Conservation (phyloP, 2,797 vertebrate species). For the Clarias platycephalus region DNA sequence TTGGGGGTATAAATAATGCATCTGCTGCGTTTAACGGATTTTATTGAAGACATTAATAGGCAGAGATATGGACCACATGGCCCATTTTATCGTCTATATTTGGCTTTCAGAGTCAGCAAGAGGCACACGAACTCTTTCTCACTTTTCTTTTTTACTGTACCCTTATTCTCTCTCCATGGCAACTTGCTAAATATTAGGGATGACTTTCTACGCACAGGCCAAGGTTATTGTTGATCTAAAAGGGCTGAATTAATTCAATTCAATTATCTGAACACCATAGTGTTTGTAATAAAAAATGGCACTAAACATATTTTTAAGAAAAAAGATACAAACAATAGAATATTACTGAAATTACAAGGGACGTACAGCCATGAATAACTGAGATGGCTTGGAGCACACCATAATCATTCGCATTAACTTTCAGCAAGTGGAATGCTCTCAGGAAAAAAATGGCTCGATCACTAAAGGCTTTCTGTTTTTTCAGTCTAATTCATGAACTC, state of each 20-base stretch:
- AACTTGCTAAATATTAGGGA: constrained; percentile 11
- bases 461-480: no score
- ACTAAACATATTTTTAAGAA: background rate
- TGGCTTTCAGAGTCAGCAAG: constrained; percentile 31
- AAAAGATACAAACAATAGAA: background rate
- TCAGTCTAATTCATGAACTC: no score
- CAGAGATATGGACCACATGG: constrained; percentile 43
- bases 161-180: constrained; percentile 18
- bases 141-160: background rate
- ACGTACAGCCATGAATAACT: no score
- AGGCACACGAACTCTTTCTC: background rate
- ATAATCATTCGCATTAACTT: no score
- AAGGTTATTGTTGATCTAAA: background rate
- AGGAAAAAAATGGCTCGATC: no score
- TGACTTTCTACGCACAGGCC: background rate
- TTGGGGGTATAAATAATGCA: constrained; percentile 62
- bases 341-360: background rate
- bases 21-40: constrained; percentile 53
- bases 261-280: background rate
- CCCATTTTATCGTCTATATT: constrained; percentile 47
- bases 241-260: background rate
- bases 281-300: background rate
- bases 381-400: no score
- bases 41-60: constrained; percentile 54
- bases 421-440: no score